Evolutionary conservation across 2,113 vertebrate genomes (phyloP).

Genomic region (Poeciliopsis retropinna): DNA sequence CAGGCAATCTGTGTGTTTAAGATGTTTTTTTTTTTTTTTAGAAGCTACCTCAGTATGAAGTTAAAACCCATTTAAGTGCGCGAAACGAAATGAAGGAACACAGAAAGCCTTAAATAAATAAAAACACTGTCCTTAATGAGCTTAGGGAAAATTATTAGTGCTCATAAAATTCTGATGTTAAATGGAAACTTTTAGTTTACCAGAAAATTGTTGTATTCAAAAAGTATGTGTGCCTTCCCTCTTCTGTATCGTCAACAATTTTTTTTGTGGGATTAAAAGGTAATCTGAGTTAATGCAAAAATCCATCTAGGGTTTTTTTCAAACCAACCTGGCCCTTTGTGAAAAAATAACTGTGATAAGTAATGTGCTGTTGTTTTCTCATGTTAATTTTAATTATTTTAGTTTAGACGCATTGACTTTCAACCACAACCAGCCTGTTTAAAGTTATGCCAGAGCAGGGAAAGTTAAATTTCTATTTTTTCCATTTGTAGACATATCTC

Average conservation of each 20-base stretch:
- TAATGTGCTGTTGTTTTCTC: neutral
- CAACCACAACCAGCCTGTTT: neutral
- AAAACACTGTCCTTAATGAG: neutral
- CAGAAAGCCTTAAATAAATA: neutral
- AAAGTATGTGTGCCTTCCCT: neutral
- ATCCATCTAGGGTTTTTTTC: neutral
- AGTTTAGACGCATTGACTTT: neutral
- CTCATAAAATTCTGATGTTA: neutral
- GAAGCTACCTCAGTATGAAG: conserved; percentile 8
- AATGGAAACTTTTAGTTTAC: neutral
- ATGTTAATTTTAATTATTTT: neutral
- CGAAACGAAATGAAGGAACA: neutral
- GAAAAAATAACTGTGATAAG: neutral
- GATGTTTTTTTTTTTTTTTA: conserved; percentile 30
- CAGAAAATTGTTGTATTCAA: neutral
- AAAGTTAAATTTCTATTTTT: too few relatives aligned
- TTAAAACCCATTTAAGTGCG: neutral
- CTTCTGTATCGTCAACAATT: neutral
- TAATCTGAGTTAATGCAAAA: neutral
- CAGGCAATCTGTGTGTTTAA: neutral
- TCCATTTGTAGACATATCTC: too few relatives aligned
- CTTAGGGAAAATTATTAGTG: neutral
- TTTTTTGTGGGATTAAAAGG: neutral
- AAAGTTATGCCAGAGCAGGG: too few relatives aligned
- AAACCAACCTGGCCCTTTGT: neutral